Base-by-base conservation (phyloP, 2,113 vertebrate species). In the Hippocampus abdominalis region DNA sequence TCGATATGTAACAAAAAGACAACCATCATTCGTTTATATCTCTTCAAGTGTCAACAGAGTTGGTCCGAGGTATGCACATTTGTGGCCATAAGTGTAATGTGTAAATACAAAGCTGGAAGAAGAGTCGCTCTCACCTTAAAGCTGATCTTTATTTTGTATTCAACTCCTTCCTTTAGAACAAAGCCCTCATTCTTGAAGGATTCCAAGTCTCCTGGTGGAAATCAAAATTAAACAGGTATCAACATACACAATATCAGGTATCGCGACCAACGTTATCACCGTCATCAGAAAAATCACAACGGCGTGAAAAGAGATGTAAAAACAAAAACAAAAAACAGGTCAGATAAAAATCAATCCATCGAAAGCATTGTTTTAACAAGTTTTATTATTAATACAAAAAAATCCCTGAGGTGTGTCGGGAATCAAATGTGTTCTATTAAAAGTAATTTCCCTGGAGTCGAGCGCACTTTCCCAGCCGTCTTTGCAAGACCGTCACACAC, bases 141-240 rank as follows among this genome's bases (percentile, higher is more conserved):
- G 76, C 93, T 95, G 87, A 98, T 96, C 86, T 97, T 96, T 91
- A 98, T 96, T 88, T 89, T 93, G 85, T 98, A 98, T 48, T 98
- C 96, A 56, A 96, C 94, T 0, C 90, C 96, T 77, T 98, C 96
- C 88, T 96, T 97, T 86, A 98, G 91, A 69, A 94, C 80, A 56
- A 97, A 96, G 0, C 93, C 89, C 72, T 96, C 90, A 72, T 94
- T 96, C 91, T 95, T 96, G 70, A 93, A 95, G 79, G 90, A 86
- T 68, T 96, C 95, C 84, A 98, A 86, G 77, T 97, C 94, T 78
- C 94, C 96, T 98, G 67, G 40, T 48, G 40, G 15, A 60, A 77
- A 60, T 10, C 27, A 44, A 54, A 72, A 59, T 60, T 20, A 29
- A 48, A 77, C 57, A 36, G 3, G 6, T 44, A 65, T 69, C 12